phyloP scores from a whole-genome alignment of 2,797 vertebrate species.

The Pristis pectinata region DNA sequence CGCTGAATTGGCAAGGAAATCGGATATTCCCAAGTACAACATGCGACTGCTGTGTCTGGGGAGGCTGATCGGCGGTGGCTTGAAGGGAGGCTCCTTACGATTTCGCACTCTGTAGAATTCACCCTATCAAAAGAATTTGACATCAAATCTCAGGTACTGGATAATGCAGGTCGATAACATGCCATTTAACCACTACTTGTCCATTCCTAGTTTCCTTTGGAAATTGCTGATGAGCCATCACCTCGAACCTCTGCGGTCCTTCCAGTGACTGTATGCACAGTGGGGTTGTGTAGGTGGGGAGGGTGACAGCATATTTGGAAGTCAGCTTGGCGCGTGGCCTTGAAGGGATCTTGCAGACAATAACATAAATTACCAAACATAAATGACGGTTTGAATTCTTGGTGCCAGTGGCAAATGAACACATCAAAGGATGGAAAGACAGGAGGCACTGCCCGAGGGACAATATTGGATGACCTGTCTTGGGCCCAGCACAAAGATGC shows the following conservation, averaged over 20 bases:
- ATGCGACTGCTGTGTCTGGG: slow-evolving; percentile 45
- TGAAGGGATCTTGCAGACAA: too few species aligned
- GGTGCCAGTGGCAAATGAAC: not conserved
- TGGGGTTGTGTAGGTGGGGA: too few species aligned
- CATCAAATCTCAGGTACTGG: not conserved
- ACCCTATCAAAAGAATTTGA: slow-evolving; percentile 51
- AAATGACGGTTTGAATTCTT: not conserved
- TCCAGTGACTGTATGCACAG: too few species aligned
- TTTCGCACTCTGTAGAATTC: slow-evolving; percentile 55
- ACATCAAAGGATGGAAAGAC: not conserved
- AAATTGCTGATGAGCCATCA: too few species aligned
- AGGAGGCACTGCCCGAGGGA: too few species aligned
- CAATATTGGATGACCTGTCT: too few species aligned
- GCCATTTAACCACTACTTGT: not conserved
- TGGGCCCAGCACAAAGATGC: too few species aligned
- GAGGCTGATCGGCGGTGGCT: slow-evolving; percentile 42
- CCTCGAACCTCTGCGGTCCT: too few species aligned
- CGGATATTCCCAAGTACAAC: slow-evolving; percentile 62
- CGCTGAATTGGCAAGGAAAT: slow-evolving; percentile 60
- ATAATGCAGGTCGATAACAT: too few species aligned
- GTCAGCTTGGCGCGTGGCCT: too few species aligned
- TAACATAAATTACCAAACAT: not conserved
- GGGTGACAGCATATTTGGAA: too few species aligned
- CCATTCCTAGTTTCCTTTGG: not conserved
- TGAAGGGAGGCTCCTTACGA: slow-evolving; percentile 48